phyloP scores from a whole-genome alignment of 2,888 invertebrate species.

The Stenurella melanura region DNA sequence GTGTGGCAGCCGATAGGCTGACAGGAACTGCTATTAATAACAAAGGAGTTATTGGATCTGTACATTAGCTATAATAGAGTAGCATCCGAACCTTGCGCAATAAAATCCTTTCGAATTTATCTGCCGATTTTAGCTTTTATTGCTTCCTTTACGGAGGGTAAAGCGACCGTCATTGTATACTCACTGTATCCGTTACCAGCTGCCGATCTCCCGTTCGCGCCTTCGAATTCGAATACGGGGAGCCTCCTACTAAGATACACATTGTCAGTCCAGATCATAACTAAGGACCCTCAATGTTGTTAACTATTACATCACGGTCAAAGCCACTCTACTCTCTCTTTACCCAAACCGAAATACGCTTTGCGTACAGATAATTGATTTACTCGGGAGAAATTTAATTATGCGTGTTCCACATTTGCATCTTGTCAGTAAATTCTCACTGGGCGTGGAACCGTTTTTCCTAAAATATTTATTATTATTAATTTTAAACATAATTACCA shows the following conservation, averaged over 20 bases:
- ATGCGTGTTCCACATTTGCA: too few species aligned
- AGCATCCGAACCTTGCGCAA: slow-evolving; percentile 68
- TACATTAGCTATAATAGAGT: slow-evolving; percentile 70
- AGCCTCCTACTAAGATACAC: neutral
- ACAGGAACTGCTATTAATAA: slow-evolving; percentile 70
- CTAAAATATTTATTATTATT: too few species aligned
- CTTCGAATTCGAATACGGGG: slow-evolving; percentile 5
- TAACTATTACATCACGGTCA: neutral
- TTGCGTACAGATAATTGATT: too few species aligned
- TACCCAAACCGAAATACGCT: neutral
- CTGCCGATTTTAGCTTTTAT: slow-evolving; percentile 70
- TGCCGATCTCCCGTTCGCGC: slow-evolving; percentile 14
- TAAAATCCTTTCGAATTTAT: slow-evolving; percentile 71
- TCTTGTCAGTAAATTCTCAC: too few species aligned
- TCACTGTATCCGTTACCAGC: slow-evolving; percentile 33
- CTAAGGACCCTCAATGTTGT: neutral
- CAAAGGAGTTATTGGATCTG: slow-evolving; percentile 71
- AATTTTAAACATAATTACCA: too few species aligned
- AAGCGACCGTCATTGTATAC: slow-evolving; percentile 10
- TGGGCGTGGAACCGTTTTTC: too few species aligned
- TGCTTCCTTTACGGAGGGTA: slow-evolving; percentile 64
- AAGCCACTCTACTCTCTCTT: neutral
- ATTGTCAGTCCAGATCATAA: slow-evolving; percentile 8
- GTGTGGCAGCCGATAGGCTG: slow-evolving; percentile 68
- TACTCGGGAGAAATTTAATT: too few species aligned